Evolutionary conservation across 2,888 invertebrate species (phyloP), one percentile per base, ranked within the genome.

Genomic region (Magallana nippona): DNA sequence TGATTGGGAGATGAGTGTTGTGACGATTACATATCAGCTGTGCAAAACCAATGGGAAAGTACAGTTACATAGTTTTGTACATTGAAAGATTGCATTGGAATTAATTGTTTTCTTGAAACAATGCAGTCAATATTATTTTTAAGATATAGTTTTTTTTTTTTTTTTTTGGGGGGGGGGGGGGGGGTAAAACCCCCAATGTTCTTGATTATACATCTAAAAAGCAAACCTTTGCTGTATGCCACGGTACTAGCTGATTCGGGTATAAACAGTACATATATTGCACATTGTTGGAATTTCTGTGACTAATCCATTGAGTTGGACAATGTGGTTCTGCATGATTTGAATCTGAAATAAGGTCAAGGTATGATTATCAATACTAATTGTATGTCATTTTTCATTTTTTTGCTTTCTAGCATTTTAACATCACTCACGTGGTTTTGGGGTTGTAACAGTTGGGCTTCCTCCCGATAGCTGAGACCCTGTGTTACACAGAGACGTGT

Each of bases 21-120:
- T 60, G 60, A n/a, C 15, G 60, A 60, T 60, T 60, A 60, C 60
- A 60, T 60, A 60, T 15, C 17, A 60, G 60, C 60, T 60, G 60
- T 1, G 5, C 44, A 44, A 44, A 60, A 60, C 1, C 1, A 60
- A 58, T 27, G 0, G 13, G 5, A 58, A 13, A 17, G 5, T n/a
- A n/a, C n/a, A 27, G 27, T 27, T 27, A 27, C 27, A 27, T 27
- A 27, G 2, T 27, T 27, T 27, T 27, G 27, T 27, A 27, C 27
- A 2, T 27, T 27, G 27, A 27, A 27, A 27, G 27, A 27, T 27
- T 27, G 27, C 27, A 1, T 27, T 27, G 27, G 27, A 3, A 60
- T 15, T n/a, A n/a, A n/a, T n/a, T n/a, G n/a, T n/a, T n/a, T 19
- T 11, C 60, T n/a, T 60, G n/a, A n/a, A n/a, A 60, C 2, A n/a